phyloP scores from a whole-genome alignment of 2,113 vertebrate species.

The Sceloporus tristichus region DNA sequence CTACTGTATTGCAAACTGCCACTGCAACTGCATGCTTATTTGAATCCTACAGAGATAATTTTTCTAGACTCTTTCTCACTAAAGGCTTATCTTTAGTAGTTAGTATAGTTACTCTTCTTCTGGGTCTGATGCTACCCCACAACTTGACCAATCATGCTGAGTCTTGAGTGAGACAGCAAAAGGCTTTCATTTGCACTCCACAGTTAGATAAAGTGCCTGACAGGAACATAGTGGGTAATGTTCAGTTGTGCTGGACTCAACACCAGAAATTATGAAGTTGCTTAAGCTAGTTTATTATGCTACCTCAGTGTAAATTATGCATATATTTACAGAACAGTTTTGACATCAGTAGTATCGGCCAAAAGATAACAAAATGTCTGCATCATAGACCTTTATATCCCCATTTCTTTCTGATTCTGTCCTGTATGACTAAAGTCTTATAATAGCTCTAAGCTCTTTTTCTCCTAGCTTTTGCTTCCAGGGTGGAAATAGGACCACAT shows the following conservation, averaged over 20 bases:
- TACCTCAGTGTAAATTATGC: background rate
- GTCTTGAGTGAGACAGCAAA: no score
- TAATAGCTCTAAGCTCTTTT: background rate
- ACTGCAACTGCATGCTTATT: background rate
- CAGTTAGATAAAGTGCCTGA: no score
- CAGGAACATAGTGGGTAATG: no score
- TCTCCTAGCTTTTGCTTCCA: background rate
- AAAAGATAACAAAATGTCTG: background rate
- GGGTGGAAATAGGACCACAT: background rate
- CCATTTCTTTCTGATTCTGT: background rate
- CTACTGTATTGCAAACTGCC: background rate
- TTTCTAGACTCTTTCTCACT: no score
- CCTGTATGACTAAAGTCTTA: background rate
- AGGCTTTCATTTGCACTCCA: no score
- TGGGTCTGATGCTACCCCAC: no score
- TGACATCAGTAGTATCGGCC: background rate
- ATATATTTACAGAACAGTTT: background rate
- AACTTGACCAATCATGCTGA: no score
- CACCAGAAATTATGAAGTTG: background rate
- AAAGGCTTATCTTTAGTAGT: no score
- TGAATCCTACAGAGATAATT: background rate
- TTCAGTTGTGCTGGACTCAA: no score
- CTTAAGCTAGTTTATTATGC: background rate
- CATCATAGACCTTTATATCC: background rate
- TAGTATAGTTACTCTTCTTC: no score